Base-by-base conservation (phyloP, 2,888 invertebrate species). In the Meloe dianella region DNA sequence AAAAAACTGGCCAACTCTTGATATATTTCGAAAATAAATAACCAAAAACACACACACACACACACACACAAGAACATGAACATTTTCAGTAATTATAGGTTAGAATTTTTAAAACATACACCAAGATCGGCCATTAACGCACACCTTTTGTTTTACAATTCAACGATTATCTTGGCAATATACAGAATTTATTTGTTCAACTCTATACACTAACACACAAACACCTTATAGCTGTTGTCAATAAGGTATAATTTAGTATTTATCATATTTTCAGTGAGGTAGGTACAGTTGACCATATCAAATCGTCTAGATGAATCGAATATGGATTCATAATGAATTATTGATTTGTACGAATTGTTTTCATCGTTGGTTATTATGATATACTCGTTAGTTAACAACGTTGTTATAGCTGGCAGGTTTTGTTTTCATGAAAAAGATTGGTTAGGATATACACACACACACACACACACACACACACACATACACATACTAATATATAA, bases 231-330 rank as follows among this genome's bases (percentile, higher is more conserved):
- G 68, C 24, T 56, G 62, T 65, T 69, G 72, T 74, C 76, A 74
- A 81, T 81, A 81, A 78, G 80, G 78, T 79, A 77, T 80, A 80
- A 80, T 80, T 80, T 80, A 74, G 78, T 79, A 74, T 75, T 80
- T 80, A 80, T 80, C 79, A 75, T 77, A 77, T 75, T 74, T 76
- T 75, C 76, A 73, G 77, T 77, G 79, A 77, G 77, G 80, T 79
- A 77, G 79, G 81, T 80, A 77, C 75, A 80, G 73, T 76, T 68
- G 80, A 63, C 77, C 81, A 79, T 68, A 22, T 60, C 56, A 57
- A 56, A 41, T 57, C 22, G 41, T 66, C 62, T 58, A 59, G 24
- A 51, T 62, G 20, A 4, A 38, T 38, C 10, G 10, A 41, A 32
- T 51, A 24, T 24, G 22, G 12, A 51, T 24, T 24, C 10, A 51